Evolutionary conservation across 2,888 invertebrate genomes (phyloP).

Genomic region (Tipula unca): DNA sequence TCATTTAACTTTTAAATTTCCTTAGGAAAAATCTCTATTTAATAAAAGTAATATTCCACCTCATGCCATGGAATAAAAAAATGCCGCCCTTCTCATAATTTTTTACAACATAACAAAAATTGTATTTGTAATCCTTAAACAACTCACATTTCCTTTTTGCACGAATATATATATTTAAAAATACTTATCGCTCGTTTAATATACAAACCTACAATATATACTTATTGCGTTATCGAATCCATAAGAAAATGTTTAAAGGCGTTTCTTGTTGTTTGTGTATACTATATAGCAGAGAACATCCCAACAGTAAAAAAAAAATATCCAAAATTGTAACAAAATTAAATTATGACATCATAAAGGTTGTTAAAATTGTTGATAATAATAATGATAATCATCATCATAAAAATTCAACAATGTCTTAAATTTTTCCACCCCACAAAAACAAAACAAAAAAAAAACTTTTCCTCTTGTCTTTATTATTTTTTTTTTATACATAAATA

Average conservation of each 20-base stretch:
- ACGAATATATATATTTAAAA: not conserved
- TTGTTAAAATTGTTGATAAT: conserved; percentile 8
- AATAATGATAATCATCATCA: not conserved
- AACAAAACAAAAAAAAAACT: not conserved
- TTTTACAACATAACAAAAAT: not conserved
- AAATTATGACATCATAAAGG: conserved; percentile 14
- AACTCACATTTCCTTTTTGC: not conserved
- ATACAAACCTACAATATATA: not conserved
- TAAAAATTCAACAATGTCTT: conserved; percentile 14
- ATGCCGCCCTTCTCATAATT: not conserved
- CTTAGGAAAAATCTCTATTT: too few species aligned
- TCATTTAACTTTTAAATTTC: too few species aligned
- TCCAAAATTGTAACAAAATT: not conserved
- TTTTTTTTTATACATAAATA: not conserved
- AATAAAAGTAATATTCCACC: too few species aligned
- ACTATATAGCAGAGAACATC: not conserved
- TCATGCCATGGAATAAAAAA: not conserved
- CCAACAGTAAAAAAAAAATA: not conserved
- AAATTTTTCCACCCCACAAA: not conserved
- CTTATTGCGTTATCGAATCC: not conserved
- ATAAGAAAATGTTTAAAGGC: not conserved
- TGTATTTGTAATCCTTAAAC: not conserved
- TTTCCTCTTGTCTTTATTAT: not conserved
- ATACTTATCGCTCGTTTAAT: not conserved
- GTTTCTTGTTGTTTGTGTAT: not conserved